Conservation (phyloP, 92 coral and sea anemone genomes). For the Phenganax subtilis region DNA sequence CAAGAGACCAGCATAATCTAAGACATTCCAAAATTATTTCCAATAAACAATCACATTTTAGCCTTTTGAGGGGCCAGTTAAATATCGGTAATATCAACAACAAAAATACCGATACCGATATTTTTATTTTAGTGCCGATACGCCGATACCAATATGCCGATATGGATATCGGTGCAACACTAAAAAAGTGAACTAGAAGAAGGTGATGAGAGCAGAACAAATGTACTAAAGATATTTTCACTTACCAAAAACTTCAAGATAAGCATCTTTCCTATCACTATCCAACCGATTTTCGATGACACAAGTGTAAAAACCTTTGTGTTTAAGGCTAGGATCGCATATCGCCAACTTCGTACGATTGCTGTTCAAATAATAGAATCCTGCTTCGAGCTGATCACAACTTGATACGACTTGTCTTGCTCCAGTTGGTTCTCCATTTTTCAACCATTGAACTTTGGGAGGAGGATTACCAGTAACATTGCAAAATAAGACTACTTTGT, state of each 20-base stretch:
- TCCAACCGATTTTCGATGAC: conserved; percentile 48
- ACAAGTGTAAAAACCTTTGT: conserved; percentile 72
- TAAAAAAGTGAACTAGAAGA: neutral
- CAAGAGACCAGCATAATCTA: too few relatives aligned
- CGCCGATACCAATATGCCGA: too few relatives aligned
- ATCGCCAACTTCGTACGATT: conserved; percentile 12
- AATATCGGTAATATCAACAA: too few relatives aligned
- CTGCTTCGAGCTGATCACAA: neutral
- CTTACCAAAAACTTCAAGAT: conserved; percentile 70
- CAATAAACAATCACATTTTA: too few relatives aligned
- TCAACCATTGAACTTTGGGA: conserved; percentile 56
- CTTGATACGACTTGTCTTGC: neutral
- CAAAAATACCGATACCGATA: too few relatives aligned
- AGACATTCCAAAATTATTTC: too few relatives aligned
- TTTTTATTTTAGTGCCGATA: too few relatives aligned
- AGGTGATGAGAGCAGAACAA: neutral
- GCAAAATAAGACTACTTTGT: conserved; percentile 53
- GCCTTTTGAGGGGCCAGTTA: too few relatives aligned
- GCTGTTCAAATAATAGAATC: conserved; percentile 6
- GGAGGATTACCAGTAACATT: conserved; percentile 70
- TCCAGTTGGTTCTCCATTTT: conserved; percentile 9
- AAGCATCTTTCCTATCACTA: conserved; percentile 48
- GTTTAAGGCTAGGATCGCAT: neutral
- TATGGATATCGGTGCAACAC: too few relatives aligned
- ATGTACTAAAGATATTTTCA: neutral